Percentiles rank a stretch among this genome's conserved stretches.
phyloP scores from a whole-genome alignment of 2,888 invertebrate species.

The Flabesymbios commensalis region DNA sequence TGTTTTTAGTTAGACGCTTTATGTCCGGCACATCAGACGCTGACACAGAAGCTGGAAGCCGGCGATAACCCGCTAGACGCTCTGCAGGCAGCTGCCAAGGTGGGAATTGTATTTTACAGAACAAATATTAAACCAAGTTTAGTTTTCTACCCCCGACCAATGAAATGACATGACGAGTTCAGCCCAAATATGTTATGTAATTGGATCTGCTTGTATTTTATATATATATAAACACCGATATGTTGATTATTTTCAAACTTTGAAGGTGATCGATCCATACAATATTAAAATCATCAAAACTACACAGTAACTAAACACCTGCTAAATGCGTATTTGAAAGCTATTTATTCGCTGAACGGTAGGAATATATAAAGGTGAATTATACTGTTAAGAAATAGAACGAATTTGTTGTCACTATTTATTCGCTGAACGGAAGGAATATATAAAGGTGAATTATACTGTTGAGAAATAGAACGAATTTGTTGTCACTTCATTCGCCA shows the following conservation, averaged over 20 bases:
- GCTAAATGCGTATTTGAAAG: too few relatives aligned
- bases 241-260: too few relatives aligned
- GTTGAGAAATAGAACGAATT: background rate
- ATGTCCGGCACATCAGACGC: slow-evolving; percentile 39
- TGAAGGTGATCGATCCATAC: too few relatives aligned
- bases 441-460: too few relatives aligned
- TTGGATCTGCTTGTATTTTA: background rate
- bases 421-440: too few relatives aligned
- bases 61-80: slow-evolving; percentile 34
- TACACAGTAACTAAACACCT: too few relatives aligned
- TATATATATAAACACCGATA: background rate
- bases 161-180: too few relatives aligned
- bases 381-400: background rate
- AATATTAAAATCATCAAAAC: too few relatives aligned
- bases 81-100: slow-evolving; percentile 22
- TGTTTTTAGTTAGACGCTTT: slow-evolving; percentile 46
- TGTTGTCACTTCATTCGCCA: background rate
- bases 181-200: too few relatives aligned
- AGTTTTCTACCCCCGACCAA: background rate
- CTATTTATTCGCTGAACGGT: too few relatives aligned
- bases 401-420: background rate
- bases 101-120: background rate
- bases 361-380: too few relatives aligned
- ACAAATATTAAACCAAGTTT: background rate
- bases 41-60: slow-evolving; percentile 28